Percentiles rank a stretch among this genome's conserved stretches.
Evolutionary conservation across 2,888 invertebrate species (phyloP).

Genomic region (Luffia ferchaultella): DNA sequence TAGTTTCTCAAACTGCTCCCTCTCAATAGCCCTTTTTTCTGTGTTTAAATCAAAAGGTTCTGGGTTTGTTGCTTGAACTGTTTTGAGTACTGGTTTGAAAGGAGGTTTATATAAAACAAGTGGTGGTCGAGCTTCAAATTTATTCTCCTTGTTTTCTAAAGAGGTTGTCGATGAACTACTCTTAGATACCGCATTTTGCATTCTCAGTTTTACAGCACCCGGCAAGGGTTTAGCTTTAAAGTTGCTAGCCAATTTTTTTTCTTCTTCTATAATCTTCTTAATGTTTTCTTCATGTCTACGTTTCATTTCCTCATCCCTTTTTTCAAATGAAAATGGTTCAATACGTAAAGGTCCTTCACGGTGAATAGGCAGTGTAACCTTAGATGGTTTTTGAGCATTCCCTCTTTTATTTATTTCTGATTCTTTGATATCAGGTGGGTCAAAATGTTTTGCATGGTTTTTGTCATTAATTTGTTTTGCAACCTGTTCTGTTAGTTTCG

Average conservation of each 20-base stretch:
- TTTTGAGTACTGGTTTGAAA: conserved; percentile 66
- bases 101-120: conserved; percentile 70
- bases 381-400: background rate
- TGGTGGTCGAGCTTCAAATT: conserved; percentile 71
- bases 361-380: conserved; percentile 17
- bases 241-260: conserved; percentile 65
- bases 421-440: conserved; percentile 19
- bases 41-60: conserved; percentile 70
- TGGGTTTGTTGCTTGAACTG: conserved; percentile 42
- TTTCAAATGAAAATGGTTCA: conserved; percentile 76
- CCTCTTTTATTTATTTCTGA: conserved; percentile 19
- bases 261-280: conserved; percentile 62
- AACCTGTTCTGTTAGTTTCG: conserved; percentile 28
- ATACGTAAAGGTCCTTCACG: conserved; percentile 35
- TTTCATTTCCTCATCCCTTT: conserved; percentile 64
- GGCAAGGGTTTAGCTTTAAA: conserved; percentile 79
- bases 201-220: conserved; percentile 44
- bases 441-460: conserved; percentile 37
- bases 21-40: conserved; percentile 68
- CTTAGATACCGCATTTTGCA: conserved; percentile 30
- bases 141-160: conserved; percentile 54
- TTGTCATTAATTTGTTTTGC: conserved; percentile 41
- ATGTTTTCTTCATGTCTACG: conserved; percentile 69
- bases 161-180: conserved; percentile 34
- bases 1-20: conserved; percentile 66